Conservation (phyloP, 1,140 invertebrate species). For the Pseudomyrmex sp. region DNA sequence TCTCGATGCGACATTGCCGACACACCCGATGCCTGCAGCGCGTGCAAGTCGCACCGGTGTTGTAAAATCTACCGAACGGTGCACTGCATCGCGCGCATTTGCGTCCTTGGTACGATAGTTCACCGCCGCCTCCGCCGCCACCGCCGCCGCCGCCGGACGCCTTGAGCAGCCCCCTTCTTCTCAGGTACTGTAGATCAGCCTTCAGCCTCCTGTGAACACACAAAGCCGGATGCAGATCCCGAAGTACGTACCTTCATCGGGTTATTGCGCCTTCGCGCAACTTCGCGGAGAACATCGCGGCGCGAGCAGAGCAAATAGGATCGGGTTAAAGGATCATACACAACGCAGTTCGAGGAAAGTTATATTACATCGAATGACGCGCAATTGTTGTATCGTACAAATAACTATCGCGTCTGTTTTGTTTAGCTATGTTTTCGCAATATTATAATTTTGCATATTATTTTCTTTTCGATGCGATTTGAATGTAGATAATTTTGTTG, state of each 20-base stretch:
- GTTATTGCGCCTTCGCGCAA: neutral
- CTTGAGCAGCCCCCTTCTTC: slow-evolving; percentile 87
- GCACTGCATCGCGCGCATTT: slow-evolving; percentile 89
- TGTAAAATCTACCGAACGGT: slow-evolving; percentile 90
- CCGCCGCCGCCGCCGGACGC: slow-evolving; percentile 67
- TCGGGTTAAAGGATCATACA: too few species aligned
- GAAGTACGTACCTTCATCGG: neutral
- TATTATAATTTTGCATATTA: neutral
- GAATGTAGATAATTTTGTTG: neutral
- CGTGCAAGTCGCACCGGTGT: slow-evolving; percentile 90
- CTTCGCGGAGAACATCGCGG: slow-evolving; percentile 28
- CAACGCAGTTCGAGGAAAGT: neutral
- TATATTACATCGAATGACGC: too few species aligned
- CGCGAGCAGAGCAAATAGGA: too few species aligned
- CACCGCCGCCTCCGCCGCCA: slow-evolving; percentile 41
- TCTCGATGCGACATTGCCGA: slow-evolving; percentile 89
- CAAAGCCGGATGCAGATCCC: slow-evolving; percentile 49
- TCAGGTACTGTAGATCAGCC: slow-evolving; percentile 87
- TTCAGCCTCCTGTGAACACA: slow-evolving; percentile 87
- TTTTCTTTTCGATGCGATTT: neutral
- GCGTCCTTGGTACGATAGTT: slow-evolving; percentile 85
- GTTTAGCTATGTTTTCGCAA: neutral
- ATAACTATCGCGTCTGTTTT: neutral
- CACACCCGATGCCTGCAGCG: slow-evolving; percentile 90
- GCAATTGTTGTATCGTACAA: neutral